Evolutionary conservation across 2,797 vertebrate species (phyloP), one percentile per base, ranked within the genome.

Genomic region (Tapera naevia): DNA sequence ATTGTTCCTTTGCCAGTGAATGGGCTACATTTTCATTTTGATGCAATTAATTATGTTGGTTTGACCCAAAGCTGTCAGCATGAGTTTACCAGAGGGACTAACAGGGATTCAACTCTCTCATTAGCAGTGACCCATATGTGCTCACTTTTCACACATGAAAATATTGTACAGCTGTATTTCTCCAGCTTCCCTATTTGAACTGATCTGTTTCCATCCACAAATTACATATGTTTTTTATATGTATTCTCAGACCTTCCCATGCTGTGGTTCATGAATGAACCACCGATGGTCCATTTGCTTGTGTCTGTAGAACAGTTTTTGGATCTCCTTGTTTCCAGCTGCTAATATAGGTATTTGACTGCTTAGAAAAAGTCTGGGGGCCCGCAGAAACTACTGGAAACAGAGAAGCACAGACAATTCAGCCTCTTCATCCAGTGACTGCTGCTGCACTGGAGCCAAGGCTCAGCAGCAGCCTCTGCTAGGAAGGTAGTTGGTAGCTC

Each of bases 121-220:
- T 46, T 45, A 82, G 13, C 35, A 53, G n/a, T 14, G 37, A 58
- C 15, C 23, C 23, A 27, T 23, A 28, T 0, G 0, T 11, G 18
- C 30, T 73, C 19, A 28, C 43, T 67, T 80, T 71, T 86, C 46
- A 23, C 23, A 64, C 7, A 18, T 5, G 7, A 80, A 51, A 14
- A 5, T 66, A 2, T 45, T 1, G 3, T 15, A 21, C 32, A 83
- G 16, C 45, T 67, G 41, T 27, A 23, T 46, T 72, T 9, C 9
- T 88, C 23, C 11, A 3, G 24, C 35, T 86, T 83, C 32, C 7
- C 15, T 57, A 0, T 62, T 76, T 60, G 43, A 39, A 9, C 39
- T 23, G 10, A 14, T 71, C 30, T 78, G 18, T 54, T 80, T 60
- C 39, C 62, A 57, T 69, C 33, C 21, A 50, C 1, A 0, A 60